phyloP scores from a whole-genome alignment of 2,797 vertebrate species.

The Molothrus aeneus region DNA sequence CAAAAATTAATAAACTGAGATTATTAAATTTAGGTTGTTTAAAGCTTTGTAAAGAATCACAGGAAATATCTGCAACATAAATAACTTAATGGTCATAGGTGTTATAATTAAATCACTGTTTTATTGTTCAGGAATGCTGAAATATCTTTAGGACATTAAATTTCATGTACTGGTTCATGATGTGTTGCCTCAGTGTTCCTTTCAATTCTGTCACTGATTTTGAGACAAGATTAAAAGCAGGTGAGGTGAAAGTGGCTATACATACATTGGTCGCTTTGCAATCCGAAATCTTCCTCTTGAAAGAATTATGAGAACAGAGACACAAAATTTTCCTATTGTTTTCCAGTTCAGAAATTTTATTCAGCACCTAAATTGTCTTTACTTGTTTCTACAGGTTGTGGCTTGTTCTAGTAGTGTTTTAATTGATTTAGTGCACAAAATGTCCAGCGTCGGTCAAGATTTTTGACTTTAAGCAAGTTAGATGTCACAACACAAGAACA shows the following conservation, averaged over 20 bases:
- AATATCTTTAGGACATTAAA: slow-evolving; percentile 44
- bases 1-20: background rate
- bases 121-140: slow-evolving; percentile 53
- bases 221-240: background rate
- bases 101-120: slow-evolving; percentile 51
- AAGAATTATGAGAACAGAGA: background rate
- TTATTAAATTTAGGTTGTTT: background rate
- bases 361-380: slow-evolving; percentile 34
- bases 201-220: slow-evolving; percentile 46
- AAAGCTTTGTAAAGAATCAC: slow-evolving; percentile 51
- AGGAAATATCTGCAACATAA: slow-evolving; percentile 17
- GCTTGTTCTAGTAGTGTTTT: slow-evolving; percentile 24
- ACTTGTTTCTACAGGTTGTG: background rate
- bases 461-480: background rate
- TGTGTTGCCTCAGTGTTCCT: slow-evolving; percentile 49
- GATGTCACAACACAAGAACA: background rate
- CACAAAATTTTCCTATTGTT: background rate
- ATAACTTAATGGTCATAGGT: slow-evolving; percentile 46
- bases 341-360: slow-evolving; percentile 32
- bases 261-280: slow-evolving; percentile 2
- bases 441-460: background rate
- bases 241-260: background rate
- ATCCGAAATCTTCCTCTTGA: slow-evolving; percentile 22
- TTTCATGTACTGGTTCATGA: slow-evolving; percentile 38
- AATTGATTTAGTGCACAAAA: slow-evolving; percentile 17